Conservation (phyloP, 2,113 vertebrate species). For the Limanda limanda region DNA sequence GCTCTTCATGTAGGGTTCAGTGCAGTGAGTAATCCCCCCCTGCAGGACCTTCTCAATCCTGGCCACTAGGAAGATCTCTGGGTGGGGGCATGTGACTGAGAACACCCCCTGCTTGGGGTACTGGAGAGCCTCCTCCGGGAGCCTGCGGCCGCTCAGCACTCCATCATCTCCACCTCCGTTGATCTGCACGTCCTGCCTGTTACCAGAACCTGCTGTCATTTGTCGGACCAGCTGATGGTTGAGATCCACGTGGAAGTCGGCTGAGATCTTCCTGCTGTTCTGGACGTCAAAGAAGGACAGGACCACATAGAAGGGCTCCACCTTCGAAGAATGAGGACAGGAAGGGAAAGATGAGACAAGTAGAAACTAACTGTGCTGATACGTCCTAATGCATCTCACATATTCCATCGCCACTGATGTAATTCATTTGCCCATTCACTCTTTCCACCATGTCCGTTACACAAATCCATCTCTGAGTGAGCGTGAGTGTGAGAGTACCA, state of each 20-base stretch:
- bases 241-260: slow-evolving; percentile 96
- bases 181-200: slow-evolving; percentile 59
- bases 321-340: slow-evolving; percentile 75
- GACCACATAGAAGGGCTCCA: slow-evolving; percentile 96
- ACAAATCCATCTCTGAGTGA: slow-evolving; percentile 27
- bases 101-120: slow-evolving; percentile 96
- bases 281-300: slow-evolving; percentile 96
- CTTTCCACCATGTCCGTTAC: slow-evolving; percentile 38
- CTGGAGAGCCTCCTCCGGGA: slow-evolving; percentile 85
- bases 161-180: slow-evolving; percentile 79
- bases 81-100: slow-evolving; percentile 95
- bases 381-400: slow-evolving; percentile 44
- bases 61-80: slow-evolving; percentile 96
- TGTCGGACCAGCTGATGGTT: slow-evolving; percentile 91
- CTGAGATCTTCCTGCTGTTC: slow-evolving; percentile 94
- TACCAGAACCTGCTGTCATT: slow-evolving; percentile 78
- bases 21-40: slow-evolving; percentile 94
- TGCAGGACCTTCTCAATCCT: slow-evolving; percentile 96
- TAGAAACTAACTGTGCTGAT: slow-evolving; percentile 1
- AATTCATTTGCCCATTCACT: slow-evolving; percentile 41
- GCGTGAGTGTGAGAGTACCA: neutral
- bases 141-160: slow-evolving; percentile 62
- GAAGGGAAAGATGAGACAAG: neutral
- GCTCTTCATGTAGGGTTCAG: slow-evolving; percentile 98
- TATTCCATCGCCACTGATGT: slow-evolving; percentile 39